Percentiles rank a stretch among this genome's conserved stretches.
phyloP scores from a whole-genome alignment of 2,888 invertebrate species.

The Chorisops tibialis region DNA sequence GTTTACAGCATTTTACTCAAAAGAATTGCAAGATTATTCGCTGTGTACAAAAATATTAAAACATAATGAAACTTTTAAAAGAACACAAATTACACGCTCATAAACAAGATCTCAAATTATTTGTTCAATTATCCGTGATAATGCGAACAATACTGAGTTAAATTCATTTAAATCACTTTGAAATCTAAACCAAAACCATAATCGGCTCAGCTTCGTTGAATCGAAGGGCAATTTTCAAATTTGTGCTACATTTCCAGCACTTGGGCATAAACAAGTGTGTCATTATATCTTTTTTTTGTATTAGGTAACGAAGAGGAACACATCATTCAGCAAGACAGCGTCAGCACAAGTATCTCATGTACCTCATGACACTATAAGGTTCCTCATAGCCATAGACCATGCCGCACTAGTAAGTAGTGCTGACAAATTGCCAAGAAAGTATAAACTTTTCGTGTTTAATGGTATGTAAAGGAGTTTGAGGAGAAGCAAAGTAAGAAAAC shows the following conservation, averaged over 20 bases:
- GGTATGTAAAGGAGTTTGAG: neutral
- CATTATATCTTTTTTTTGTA: neutral
- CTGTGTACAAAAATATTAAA: no score
- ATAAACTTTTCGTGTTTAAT: neutral
- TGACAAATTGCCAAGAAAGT: conserved; percentile 10
- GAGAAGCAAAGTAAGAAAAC: neutral
- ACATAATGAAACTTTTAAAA: no score
- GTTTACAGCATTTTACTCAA: no score
- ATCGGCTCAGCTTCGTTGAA: no score
- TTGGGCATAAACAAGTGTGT: conserved; percentile 3
- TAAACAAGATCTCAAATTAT: no score
- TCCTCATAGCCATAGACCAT: no score
- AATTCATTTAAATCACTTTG: neutral
- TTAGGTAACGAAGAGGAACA: conserved; percentile 1
- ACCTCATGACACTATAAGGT: conserved; percentile 7
- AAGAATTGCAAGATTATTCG: no score
- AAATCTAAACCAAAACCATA: no score
- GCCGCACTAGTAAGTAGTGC: conserved; percentile 1
- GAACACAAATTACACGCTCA: no score
- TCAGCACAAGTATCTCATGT: neutral
- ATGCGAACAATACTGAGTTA: conserved; percentile 1
- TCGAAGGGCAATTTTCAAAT: conserved; percentile 10
- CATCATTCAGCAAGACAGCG: no score
- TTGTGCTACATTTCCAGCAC: conserved; percentile 4
- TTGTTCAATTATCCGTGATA: conserved; percentile 3